Evolutionary conservation across 2,888 invertebrate species (phyloP).

Genomic region (Mythimna loreyi): DNA sequence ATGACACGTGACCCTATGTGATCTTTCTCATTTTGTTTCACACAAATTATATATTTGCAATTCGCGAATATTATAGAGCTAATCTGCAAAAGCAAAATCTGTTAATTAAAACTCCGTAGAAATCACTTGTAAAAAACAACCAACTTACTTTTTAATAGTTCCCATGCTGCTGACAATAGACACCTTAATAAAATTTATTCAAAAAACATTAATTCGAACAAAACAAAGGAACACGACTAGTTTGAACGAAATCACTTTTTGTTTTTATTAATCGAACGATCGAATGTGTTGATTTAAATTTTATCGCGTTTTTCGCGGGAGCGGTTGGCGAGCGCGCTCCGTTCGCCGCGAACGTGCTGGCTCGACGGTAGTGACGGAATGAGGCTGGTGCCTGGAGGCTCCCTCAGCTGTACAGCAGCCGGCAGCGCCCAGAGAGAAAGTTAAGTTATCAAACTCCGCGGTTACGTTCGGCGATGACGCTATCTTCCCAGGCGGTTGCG

Average conservation of each 20-base stretch:
- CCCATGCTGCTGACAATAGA: constrained; percentile 81
- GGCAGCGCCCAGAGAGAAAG: constrained; percentile 83
- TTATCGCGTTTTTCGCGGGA: constrained; percentile 69
- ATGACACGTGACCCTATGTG: constrained; percentile 18
- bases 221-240: constrained; percentile 72
- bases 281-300: constrained; percentile 66
- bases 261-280: constrained; percentile 67
- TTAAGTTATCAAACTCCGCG: constrained; percentile 89
- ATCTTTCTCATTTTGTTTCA: background rate
- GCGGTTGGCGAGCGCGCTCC: constrained; percentile 78
- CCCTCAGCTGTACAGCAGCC: constrained; percentile 67
- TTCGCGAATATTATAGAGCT: background rate
- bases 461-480: constrained; percentile 89
- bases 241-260: constrained; percentile 70
- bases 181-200: constrained; percentile 77
- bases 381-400: constrained; percentile 76
- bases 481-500: constrained; percentile 86
- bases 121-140: constrained; percentile 58
- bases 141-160: constrained; percentile 83
- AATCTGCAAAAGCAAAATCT: constrained; percentile 2
- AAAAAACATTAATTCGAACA: constrained; percentile 75
- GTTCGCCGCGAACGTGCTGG: constrained; percentile 81
- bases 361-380: constrained; percentile 81
- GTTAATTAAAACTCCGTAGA: constrained; percentile 24
- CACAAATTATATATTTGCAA: constrained; percentile 2